Percentiles rank a stretch among this genome's conserved stretches.
Conservation (phyloP, 1,140 invertebrate species). For the Drosophila azteca region DNA sequence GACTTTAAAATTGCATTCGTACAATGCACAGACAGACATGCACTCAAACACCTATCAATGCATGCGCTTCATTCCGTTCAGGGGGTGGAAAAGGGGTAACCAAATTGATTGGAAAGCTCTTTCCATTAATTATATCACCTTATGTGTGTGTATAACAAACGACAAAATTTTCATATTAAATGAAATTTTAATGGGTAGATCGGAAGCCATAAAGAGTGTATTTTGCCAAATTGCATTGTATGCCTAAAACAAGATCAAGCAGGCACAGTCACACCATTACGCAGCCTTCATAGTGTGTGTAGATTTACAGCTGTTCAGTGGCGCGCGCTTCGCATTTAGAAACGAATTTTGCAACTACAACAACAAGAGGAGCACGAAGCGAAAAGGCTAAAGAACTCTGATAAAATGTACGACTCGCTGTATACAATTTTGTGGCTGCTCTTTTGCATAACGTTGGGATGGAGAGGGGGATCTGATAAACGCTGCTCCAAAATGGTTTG, state of each 20-base stretch:
- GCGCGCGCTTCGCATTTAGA: slow-evolving; percentile 37
- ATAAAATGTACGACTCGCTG: slow-evolving; percentile 16
- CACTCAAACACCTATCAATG: not conserved
- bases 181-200: too few species aligned
- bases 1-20: not conserved
- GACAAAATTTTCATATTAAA: too few species aligned
- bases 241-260: slow-evolving; percentile 18
- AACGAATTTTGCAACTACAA: slow-evolving; percentile 29
- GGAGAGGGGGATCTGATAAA: slow-evolving; percentile 17
- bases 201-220: slow-evolving; percentile 5
- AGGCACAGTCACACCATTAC: slow-evolving; percentile 13
- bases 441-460: slow-evolving; percentile 29
- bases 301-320: slow-evolving; percentile 38
- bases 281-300: slow-evolving; percentile 2
- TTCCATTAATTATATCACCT: not conserved
- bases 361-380: slow-evolving; percentile 9
- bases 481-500: slow-evolving; percentile 1
- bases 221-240: slow-evolving; percentile 37
- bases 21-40: not conserved
- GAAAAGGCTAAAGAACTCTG: slow-evolving; percentile 59
- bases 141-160: too few species aligned
- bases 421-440: slow-evolving; percentile 19
- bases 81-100: not conserved
- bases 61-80: not conserved
- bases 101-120: not conserved